These are phyloP conservation scores for Tachina lurida DNA, from an alignment of 2,888 invertebrate species.

Conservation along the genomic window DNA sequence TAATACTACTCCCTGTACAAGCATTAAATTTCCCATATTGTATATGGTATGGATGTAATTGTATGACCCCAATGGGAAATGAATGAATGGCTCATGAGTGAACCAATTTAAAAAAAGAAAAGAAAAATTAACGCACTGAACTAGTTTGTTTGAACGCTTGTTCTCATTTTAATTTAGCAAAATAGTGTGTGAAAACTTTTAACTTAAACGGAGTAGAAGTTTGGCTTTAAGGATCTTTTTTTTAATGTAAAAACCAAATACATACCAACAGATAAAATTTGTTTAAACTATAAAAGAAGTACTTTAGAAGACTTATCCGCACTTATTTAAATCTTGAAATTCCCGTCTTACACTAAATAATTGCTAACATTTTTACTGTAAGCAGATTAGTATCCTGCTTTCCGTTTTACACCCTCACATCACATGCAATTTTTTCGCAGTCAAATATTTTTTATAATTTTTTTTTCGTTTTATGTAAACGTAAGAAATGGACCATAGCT, in stretches of 20 bases:
- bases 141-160: slow-evolving; percentile 13
- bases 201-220: not conserved
- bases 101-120: slow-evolving; percentile 14
- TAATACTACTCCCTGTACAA: slow-evolving; percentile 30
- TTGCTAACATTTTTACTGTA: no score
- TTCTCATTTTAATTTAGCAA: not conserved
- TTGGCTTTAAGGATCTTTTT: not conserved
- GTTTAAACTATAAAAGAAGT: no score
- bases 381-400: no score
- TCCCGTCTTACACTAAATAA: no score
- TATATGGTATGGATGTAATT: not conserved
- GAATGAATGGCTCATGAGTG: slow-evolving; percentile 27
- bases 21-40: slow-evolving; percentile 27
- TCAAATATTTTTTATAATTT: no score
- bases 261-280: not conserved
- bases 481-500: no score
- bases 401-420: no score
- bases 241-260: not conserved
- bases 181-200: not conserved
- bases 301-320: no score
- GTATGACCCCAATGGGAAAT: slow-evolving; percentile 54
- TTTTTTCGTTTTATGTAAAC: no score
- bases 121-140: slow-evolving; percentile 12
- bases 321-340: no score
- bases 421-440: no score